phyloP scores from a whole-genome alignment of 2,888 invertebrate species.

The Macrophya alboannulata region DNA sequence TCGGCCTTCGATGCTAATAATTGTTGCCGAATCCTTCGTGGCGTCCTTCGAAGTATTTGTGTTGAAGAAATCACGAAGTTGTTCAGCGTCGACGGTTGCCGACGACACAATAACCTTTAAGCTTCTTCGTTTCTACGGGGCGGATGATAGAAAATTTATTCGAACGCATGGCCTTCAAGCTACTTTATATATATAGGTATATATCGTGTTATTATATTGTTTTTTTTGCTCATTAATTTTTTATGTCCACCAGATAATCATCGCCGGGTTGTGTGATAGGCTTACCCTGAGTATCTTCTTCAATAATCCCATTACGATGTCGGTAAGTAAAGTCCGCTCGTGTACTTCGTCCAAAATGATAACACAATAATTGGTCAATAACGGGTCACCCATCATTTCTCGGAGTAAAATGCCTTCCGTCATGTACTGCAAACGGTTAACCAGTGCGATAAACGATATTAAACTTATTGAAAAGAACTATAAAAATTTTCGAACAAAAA shows the following conservation, averaged over 20 bases:
- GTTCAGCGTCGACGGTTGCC: conserved; percentile 97
- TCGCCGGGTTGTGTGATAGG: conserved; percentile 50
- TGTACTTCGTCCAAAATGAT: conserved; percentile 98
- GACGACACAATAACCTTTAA: conserved; percentile 95
- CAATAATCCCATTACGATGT: conserved; percentile 95
- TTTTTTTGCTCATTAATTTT: background rate
- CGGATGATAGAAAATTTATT: background rate
- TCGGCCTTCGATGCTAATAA: conserved; percentile 94
- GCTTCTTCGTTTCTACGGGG: conserved; percentile 87
- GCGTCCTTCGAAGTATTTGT: conserved; percentile 79
- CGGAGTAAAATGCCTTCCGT: conserved; percentile 97
- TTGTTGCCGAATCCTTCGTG: conserved; percentile 87
- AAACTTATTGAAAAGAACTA: background rate
- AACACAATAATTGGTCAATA: conserved; percentile 93
- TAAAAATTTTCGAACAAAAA: background rate
- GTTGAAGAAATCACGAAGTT: conserved; percentile 91
- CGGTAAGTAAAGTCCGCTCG: conserved; percentile 95
- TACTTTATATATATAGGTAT: background rate
- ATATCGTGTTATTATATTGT: background rate
- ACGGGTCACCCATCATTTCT: conserved; percentile 97
- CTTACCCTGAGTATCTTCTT: conserved; percentile 93
- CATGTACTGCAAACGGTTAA: conserved; percentile 88
- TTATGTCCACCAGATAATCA: conserved; percentile 41
- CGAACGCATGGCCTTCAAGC: background rate
- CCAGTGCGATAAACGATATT: background rate